Conservation (phyloP, 2,113 vertebrate genomes). For the Tringa solitaria region DNA sequence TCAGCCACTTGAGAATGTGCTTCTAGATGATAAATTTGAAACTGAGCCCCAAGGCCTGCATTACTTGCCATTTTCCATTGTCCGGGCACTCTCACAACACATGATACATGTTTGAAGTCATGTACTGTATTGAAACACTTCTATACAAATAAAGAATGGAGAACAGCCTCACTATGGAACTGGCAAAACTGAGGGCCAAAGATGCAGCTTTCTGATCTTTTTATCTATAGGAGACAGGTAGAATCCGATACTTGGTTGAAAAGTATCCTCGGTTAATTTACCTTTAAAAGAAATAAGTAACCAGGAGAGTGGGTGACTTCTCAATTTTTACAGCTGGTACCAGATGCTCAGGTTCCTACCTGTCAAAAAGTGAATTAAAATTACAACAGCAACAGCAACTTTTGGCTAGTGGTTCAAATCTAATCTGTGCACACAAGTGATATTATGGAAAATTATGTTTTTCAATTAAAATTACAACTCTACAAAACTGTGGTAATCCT, state of each 20-base stretch:
- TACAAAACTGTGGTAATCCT: background rate
- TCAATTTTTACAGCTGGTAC: conserved; percentile 18
- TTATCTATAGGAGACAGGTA: background rate
- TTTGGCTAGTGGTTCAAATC: conserved; percentile 4
- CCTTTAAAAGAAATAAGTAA: conserved; percentile 3
- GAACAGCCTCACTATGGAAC: background rate
- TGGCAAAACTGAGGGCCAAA: background rate
- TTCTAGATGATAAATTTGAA: conserved; percentile 44
- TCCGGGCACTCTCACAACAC: background rate
- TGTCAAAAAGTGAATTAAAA: conserved; percentile 10
- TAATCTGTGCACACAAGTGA: background rate
- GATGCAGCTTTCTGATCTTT: background rate
- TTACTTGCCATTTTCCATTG: conserved; percentile 7
- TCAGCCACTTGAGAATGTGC: conserved; percentile 15
- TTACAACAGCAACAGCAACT: background rate
- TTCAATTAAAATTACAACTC: conserved; percentile 28
- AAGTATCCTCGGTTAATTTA: conserved; percentile 24
- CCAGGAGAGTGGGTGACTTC: background rate
- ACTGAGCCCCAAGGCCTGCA: conserved; percentile 33
- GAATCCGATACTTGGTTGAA: background rate
- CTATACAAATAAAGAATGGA: conserved; percentile 54
- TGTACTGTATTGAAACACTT: background rate
- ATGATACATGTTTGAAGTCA: conserved; percentile 29
- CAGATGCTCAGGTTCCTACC: background rate
- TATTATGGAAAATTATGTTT: conserved; percentile 2